Conservation (phyloP, 2,888 invertebrate species). For the Parnassius orleans region DNA sequence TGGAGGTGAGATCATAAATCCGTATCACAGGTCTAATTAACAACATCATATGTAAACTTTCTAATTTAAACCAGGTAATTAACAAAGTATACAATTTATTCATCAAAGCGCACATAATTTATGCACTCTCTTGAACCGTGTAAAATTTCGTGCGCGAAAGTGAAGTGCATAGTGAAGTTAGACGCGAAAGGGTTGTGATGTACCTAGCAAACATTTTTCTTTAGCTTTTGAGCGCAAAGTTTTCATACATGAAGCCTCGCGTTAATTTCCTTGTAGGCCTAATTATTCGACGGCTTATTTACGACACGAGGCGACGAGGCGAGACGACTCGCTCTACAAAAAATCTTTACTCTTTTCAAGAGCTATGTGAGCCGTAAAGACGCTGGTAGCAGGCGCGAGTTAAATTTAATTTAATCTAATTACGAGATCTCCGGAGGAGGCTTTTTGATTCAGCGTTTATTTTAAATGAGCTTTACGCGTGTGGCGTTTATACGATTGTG, state of each 20-base stretch:
- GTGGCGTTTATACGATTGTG: background rate
- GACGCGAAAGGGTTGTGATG: background rate
- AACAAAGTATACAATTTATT: conserved; percentile 1
- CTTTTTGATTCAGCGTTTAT: conserved; percentile 18
- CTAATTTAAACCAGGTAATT: conserved; percentile 4
- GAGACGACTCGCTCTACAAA: conserved; percentile 47
- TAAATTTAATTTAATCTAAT: conserved; percentile 25
- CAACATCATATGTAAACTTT: background rate
- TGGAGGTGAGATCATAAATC: too few species aligned
- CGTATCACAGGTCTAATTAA: background rate
- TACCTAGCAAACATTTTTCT: conserved; percentile 2
- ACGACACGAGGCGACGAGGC: conserved; percentile 40
- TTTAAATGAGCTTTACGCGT: background rate
- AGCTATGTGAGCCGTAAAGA: conserved; percentile 32
- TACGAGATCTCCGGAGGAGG: conserved; percentile 10
- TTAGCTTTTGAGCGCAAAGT: conserved; percentile 27
- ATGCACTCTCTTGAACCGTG: background rate
- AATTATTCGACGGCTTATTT: conserved; percentile 68
- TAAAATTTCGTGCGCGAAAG: conserved; percentile 1
- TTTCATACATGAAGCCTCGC: conserved; percentile 39
- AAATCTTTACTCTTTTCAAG: conserved; percentile 55
- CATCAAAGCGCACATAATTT: conserved; percentile 11
- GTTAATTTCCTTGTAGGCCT: conserved; percentile 70
- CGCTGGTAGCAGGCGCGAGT: conserved; percentile 5
- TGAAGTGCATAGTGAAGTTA: background rate